These are phyloP conservation scores for Corythornis leucogaster DNA, from an alignment of 2,797 vertebrate genomes.

Conservation along the genomic window DNA sequence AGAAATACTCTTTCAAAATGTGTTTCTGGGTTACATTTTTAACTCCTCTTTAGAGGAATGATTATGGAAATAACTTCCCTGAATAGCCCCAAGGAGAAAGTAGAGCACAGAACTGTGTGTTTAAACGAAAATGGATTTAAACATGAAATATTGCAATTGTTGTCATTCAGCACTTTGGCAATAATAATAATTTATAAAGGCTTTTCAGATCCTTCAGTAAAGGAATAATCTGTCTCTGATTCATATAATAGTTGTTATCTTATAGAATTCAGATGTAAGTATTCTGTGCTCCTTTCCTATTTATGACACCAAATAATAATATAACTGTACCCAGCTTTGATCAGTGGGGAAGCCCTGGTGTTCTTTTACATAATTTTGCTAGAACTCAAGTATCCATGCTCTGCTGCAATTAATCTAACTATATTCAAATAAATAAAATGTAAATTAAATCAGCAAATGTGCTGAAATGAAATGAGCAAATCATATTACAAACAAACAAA, in stretches of 20 bases:
- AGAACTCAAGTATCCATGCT: not conserved
- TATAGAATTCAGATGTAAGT: not conserved
- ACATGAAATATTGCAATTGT: slow-evolving; percentile 60
- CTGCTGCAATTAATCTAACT: not conserved
- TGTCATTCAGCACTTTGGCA: slow-evolving; percentile 66
- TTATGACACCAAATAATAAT: not conserved
- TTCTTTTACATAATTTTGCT: not conserved
- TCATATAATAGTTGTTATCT: slow-evolving; percentile 41
- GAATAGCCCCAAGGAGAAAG: slow-evolving; percentile 62
- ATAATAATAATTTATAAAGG: slow-evolving; percentile 60
- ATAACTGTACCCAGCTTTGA: not conserved
- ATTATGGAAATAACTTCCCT: slow-evolving; percentile 68
- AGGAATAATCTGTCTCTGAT: slow-evolving; percentile 43
- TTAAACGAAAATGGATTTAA: slow-evolving; percentile 75
- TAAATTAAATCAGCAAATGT: not conserved
- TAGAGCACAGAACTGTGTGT: slow-evolving; percentile 37
- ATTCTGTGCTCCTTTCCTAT: not conserved
- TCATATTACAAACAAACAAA: not conserved
- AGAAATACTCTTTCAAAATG: slow-evolving; percentile 55
- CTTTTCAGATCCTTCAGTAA: slow-evolving; percentile 1
- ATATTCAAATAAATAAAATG: slow-evolving; percentile 1
- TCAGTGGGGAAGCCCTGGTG: not conserved
- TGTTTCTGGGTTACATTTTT: slow-evolving; percentile 62
- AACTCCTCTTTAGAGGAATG: slow-evolving; percentile 53
- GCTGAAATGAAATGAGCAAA: not conserved